A percentile compares a stretch with the other conserved stretches of the same genome.
phyloP scores from a whole-genome alignment of 2,797 vertebrate genomes.

The Urocyon cinereoargenteus region DNA sequence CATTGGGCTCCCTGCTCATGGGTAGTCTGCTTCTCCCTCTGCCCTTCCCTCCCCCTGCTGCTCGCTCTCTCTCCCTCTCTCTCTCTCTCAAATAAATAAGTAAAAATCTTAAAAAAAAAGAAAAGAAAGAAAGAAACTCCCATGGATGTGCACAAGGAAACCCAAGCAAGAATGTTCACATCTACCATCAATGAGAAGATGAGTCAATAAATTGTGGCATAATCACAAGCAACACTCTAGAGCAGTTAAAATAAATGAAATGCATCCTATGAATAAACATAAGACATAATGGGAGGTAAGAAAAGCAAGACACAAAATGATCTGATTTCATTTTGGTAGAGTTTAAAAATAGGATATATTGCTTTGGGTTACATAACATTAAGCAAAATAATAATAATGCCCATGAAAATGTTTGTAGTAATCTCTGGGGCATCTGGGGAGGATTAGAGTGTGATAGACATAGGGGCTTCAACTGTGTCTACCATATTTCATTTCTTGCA shows the following conservation, averaged over 20 bases:
- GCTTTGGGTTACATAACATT: not conserved
- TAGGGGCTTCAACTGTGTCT: not conserved
- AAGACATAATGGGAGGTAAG: not conserved
- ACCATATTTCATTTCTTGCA: not conserved
- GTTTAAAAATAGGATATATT: conserved; percentile 1
- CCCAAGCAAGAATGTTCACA: not conserved
- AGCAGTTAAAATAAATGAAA: not conserved
- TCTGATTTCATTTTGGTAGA: not conserved
- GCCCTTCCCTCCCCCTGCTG: too few species aligned
- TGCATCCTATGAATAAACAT: not conserved
- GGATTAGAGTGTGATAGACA: fast-evolving
- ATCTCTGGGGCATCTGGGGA: too few species aligned
- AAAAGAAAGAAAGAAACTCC: not conserved
- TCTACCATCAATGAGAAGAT: fast-evolving
- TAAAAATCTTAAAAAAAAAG: too few species aligned
- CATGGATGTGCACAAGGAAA: not conserved
- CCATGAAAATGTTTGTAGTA: not conserved
- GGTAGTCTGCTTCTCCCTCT: too few species aligned
- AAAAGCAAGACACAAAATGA: not conserved
- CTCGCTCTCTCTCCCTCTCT: too few species aligned
- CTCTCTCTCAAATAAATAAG: too few species aligned
- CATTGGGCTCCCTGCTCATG: too few species aligned
- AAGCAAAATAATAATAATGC: not conserved
- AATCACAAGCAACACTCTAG: not conserved
- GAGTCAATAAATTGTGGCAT: not conserved